These are phyloP conservation scores for Polyommatus iphigenia DNA, from an alignment of 2,888 invertebrate species.

Conservation along the genomic window DNA sequence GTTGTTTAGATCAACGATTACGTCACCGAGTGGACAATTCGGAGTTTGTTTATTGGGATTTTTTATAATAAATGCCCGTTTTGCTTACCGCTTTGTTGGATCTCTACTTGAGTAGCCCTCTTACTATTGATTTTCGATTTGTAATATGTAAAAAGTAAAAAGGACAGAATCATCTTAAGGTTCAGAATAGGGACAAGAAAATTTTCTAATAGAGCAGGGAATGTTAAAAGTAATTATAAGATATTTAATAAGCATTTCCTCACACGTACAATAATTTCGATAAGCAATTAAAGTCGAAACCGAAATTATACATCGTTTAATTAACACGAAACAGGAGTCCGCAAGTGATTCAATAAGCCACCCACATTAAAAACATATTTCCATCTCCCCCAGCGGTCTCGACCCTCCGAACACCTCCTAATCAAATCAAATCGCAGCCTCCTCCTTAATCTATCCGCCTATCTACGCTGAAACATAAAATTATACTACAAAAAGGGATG, in stretches of 20 bases:
- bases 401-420: conserved; percentile 76
- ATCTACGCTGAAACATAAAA: conserved; percentile 77
- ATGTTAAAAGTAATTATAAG: background rate
- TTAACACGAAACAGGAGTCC: conserved; percentile 66
- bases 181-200: background rate
- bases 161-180: background rate
- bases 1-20: conserved; percentile 55
- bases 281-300: background rate
- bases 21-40: conserved; percentile 63
- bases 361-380: conserved; percentile 80
- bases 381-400: conserved; percentile 72
- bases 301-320: conserved; percentile 43
- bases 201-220: too few species aligned
- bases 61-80: conserved; percentile 5
- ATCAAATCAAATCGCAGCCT: conserved; percentile 81
- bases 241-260: background rate
- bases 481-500: conserved; percentile 79
- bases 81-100: background rate
- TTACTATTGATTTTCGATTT: background rate
- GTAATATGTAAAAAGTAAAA: background rate
- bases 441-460: conserved; percentile 78
- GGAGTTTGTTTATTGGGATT: background rate
- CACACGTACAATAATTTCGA: background rate
- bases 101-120: background rate
- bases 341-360: conserved; percentile 76